phyloP scores from a whole-genome alignment of 2,888 invertebrate species.

The Cheilosia urbana region DNA sequence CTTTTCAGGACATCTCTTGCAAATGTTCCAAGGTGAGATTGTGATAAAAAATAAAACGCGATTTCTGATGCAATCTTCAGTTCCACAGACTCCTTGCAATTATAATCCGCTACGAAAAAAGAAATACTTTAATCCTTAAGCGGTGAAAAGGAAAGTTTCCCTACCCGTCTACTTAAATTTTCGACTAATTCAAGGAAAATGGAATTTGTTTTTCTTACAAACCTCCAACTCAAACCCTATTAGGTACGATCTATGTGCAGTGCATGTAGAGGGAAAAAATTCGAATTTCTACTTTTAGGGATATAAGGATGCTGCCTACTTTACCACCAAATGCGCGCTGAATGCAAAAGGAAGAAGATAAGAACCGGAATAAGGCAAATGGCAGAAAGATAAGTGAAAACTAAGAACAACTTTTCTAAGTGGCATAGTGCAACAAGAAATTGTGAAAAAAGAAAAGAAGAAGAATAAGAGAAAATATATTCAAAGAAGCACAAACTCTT shows the following conservation, averaged over 20 bases:
- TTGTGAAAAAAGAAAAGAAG: conserved; percentile 17
- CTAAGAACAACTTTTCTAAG: conserved; percentile 67
- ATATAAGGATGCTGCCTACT: conserved; percentile 30
- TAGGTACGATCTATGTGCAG: neutral
- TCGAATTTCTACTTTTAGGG: conserved; percentile 9
- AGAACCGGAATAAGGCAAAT: conserved; percentile 59
- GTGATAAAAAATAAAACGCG: neutral
- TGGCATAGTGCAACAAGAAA: conserved; percentile 47
- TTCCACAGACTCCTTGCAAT: neutral
- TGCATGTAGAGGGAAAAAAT: neutral
- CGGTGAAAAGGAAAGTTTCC: conserved; percentile 29
- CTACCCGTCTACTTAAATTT: conserved; percentile 14
- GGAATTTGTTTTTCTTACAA: conserved; percentile 13
- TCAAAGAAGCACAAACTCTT: neutral
- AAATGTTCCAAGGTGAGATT: too few relatives aligned
- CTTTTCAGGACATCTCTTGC: too few relatives aligned
- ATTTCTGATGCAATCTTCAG: neutral
- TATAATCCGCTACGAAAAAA: neutral
- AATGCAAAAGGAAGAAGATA: conserved; percentile 57
- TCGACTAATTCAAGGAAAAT: conserved; percentile 25
- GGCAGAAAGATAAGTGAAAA: conserved; percentile 71
- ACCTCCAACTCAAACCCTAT: conserved; percentile 31
- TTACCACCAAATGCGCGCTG: conserved; percentile 28
- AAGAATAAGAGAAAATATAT: neutral
- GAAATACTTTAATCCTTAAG: conserved; percentile 19